phyloP scores from a whole-genome alignment of 2,888 invertebrate genomes.

The Clepsis dumicolana region DNA sequence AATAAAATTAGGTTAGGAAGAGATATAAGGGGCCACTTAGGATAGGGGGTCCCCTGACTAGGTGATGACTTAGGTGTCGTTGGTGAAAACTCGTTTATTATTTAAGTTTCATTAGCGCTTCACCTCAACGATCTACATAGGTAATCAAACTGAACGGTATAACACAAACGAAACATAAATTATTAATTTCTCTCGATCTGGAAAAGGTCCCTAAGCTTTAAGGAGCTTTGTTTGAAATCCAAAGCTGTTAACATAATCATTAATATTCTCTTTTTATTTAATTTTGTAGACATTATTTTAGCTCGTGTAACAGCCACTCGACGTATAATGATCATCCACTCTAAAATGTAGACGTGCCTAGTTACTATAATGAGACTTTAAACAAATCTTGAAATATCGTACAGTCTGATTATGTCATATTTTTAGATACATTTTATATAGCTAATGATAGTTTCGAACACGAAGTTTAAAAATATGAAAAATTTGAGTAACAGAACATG shows the following conservation, averaged over 20 bases:
- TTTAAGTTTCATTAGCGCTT: not conserved
- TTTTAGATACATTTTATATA: too few species aligned
- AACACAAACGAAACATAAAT: conserved; percentile 24
- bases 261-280: conserved; percentile 30
- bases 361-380: conserved; percentile 12
- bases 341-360: conserved; percentile 13
- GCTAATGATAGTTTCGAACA: too few species aligned
- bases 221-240: conserved; percentile 24
- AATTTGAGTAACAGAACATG: too few species aligned
- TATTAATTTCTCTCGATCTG: conserved; percentile 18
- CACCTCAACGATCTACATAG: conserved; percentile 4
- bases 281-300: conserved; percentile 19
- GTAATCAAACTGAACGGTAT: conserved; percentile 9
- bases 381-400: not conserved
- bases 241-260: conserved; percentile 27
- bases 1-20: too few species aligned
- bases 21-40: too few species aligned
- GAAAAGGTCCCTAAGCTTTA: conserved; percentile 9
- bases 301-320: conserved; percentile 1
- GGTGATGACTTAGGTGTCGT: too few species aligned
- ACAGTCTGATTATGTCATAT: not conserved
- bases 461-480: too few species aligned
- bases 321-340: conserved; percentile 21
- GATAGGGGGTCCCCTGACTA: too few species aligned
- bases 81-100: conserved; percentile 4